Evolutionary conservation across 2,113 vertebrate genomes (phyloP), one percentile per base, ranked within the genome.

Genomic region (Theropithecus gelada): DNA sequence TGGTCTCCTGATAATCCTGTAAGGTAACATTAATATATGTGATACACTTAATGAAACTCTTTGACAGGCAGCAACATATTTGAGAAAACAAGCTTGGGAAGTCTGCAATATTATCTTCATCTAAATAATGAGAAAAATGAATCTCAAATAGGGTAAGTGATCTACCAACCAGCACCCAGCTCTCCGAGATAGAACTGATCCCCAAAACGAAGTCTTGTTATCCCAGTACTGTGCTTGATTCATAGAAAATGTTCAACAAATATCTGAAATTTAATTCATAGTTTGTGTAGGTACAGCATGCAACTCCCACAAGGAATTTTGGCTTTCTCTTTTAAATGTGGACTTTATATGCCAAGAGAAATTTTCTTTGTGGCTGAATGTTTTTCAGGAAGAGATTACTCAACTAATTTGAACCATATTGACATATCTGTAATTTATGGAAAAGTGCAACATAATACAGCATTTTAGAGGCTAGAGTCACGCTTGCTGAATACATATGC

Each of bases 91-190:
- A 70, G 11, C 23, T 83, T 68, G 23, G 35, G 0, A 97, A 93
- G 13, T 66, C 81, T 93, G 35, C 57, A 87, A 55, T 68, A 43
- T 76, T 59, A 88, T 75, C 17, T 70, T 40, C 30, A 79, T 61
- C 88, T 93, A 85, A 97, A 78, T 95, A 90, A 95, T 90, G 32
- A 96, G 48, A 38, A 85, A 84, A 17, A n/a, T 48, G 30, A 72
- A 30, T 8, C 17, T 93, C 30, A 79, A 84, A 38, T 10, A 83
- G 23, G 8, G 0, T 80, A 94, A 92, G n/a, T 59, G 35, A 76
- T 20, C 5, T 52, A 76, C 38, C 8, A 95, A 66, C 8, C 8
- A 32, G 20, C 40, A 75, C 5, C 3, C 25, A 95, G 14, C 30
- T 90, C 23, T 86, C 72, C 86, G 59, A 96, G 14, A 48, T 50